These are phyloP conservation scores for Osedax frankpressi DNA, from an alignment of 2,888 invertebrate species.

Conservation along the genomic window DNA sequence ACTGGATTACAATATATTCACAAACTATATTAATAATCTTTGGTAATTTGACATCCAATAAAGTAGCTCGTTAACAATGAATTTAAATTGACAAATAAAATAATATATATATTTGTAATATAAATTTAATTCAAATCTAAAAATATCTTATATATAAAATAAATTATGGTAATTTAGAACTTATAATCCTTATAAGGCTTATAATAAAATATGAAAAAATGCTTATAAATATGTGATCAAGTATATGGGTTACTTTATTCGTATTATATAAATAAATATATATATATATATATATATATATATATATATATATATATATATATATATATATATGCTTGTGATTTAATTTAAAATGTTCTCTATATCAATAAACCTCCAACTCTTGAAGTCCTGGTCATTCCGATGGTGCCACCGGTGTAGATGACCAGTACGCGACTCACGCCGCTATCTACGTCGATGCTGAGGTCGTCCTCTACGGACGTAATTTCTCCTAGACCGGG, in stretches of 20 bases:
- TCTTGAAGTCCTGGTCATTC: slow-evolving; percentile 55
- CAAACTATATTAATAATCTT: no score
- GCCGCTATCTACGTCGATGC: background rate
- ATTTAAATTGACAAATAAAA: no score
- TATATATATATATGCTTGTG: background rate
- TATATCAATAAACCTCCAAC: background rate
- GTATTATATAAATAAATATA: background rate
- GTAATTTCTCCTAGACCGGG: background rate
- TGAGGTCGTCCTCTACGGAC: background rate
- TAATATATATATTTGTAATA: background rate
- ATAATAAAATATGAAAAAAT: no score
- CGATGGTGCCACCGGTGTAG: slow-evolving; percentile 92
- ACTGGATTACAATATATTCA: no score
- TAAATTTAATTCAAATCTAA: background rate
- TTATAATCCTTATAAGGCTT: no score
- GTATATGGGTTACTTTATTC: no score
- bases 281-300: slow-evolving; percentile 9
- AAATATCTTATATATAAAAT: background rate
- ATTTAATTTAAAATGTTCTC: background rate
- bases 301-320: background rate
- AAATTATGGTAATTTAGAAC: background rate
- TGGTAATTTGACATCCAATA: no score
- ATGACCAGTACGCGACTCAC: slow-evolving; percentile 55
- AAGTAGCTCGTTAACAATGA: no score
- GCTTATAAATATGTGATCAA: no score